A percentile compares a stretch with the other conserved stretches of the same genome.
These are phyloP conservation scores for Watersipora subatra DNA, from an alignment of 1,140 invertebrate species.

Conservation along the genomic window DNA sequence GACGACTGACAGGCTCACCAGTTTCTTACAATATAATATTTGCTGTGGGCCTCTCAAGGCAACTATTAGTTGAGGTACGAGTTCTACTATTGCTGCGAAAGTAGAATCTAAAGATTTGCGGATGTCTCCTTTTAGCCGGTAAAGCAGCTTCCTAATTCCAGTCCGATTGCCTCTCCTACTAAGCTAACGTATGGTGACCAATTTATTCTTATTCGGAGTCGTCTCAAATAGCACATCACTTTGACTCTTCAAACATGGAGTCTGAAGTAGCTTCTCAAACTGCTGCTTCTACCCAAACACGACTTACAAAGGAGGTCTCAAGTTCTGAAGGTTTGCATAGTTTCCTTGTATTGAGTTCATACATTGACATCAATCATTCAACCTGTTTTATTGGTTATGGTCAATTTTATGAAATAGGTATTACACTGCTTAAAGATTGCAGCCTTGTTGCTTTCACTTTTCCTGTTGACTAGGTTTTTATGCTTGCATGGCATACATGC, in stretches of 20 bases:
- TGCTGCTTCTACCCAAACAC: background rate
- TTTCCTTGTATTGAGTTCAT: background rate
- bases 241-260: conserved; percentile 64
- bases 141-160: too few relatives aligned
- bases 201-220: conserved; percentile 76
- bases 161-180: conserved; percentile 41
- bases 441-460: background rate
- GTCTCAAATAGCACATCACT: conserved; percentile 86
- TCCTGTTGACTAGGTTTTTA: background rate
- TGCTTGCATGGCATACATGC: background rate
- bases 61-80: too few relatives aligned
- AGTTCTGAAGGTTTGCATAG: background rate
- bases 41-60: too few relatives aligned
- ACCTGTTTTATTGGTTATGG: too few relatives aligned
- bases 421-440: background rate
- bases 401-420: background rate
- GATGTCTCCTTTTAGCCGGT: too few relatives aligned
- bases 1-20: too few relatives aligned
- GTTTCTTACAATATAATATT: too few relatives aligned
- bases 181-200: conserved; percentile 57
- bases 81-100: too few relatives aligned
- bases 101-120: too few relatives aligned
- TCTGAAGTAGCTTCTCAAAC: background rate
- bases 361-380: too few relatives aligned
- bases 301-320: background rate